Base-by-base conservation (phyloP, 2,797 vertebrate genomes). In the Ctenochaetus hawaiiensis region DNA sequence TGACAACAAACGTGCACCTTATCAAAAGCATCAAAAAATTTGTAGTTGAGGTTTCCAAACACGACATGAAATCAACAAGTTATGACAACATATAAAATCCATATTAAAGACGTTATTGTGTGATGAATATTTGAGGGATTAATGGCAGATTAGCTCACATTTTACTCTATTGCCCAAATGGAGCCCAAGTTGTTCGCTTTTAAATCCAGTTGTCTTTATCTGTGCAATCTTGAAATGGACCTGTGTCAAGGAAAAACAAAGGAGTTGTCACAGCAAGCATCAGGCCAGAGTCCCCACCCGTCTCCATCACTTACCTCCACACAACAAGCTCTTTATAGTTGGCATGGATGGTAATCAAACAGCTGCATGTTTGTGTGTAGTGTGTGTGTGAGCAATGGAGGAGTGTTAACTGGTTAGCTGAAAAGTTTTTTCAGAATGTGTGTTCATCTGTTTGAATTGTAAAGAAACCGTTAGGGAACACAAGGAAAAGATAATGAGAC, bases 281-380 rank as follows among this genome's bases (percentile, higher is more conserved):
- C 52, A 77, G 39, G 72, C 81, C 75, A 60, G 12, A 68, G 49
- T 64, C 81, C 77, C 70, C 72, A 18, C 58, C 37, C 47, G 0
- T 44, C 77, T 79, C 75, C 56, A 71, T 53, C 78, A 71, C 69
- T 37, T 23, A 17, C 67, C 68, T 84, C 82, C 82, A 78, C 64
- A 94, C 91, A 93, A 93, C 82, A 86, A 84, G 75, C 71, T 90
- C 93, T 92, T 94, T 93, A 89, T 94, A 53, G 75, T 44, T 16
- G n/a, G 48, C 22, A 13, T 17, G 61, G 78, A 71, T 81, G 83
- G 78, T 47, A 69, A 87, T 86, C 82, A 77, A 69, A 77, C 88
- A 94, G 84, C 89, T 92, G 91, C 73, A 75, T 74, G 72, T 64
- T 9, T 73, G 52, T 78, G 52, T 78, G 58, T 70, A 30, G n/a